Base-by-base conservation (phyloP, 2,797 vertebrate genomes). In the Catamblyrhynchus diadema region DNA sequence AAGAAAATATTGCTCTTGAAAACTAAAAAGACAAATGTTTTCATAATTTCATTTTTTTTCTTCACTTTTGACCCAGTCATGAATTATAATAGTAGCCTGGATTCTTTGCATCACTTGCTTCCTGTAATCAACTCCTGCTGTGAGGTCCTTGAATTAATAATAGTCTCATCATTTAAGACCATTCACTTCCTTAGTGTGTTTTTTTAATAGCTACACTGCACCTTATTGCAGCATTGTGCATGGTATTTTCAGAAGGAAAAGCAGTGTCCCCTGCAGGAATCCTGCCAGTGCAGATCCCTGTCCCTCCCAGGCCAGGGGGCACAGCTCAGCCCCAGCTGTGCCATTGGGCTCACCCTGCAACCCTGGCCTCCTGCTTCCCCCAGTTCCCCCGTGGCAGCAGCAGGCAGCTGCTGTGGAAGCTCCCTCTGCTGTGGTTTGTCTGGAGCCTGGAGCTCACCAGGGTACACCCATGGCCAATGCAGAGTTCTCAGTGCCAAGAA, bases 61-160 rank as follows among this genome's bases (percentile, higher is more conserved):
- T 10, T 27, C 10, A 13, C 83, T 93, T 94, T 87, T 80, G 44
- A 65, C 32, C 10, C 33, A 70, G 32, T 4, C 21, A 28, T 56
- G 25, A 45, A 54, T 73, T 47, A 33, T 47, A 37, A 51, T 20
- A 50, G 69, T 39, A 59, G 57, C 35, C 21, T 61, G 48, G 56
- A 59, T 79, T 87, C n/a, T 77, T 61, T 93, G 22, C 22, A 6
- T 77, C 30, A 35, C 44, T 82, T 27, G 8, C 32, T 85, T 93
- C 71, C 64, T 0, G 0, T 70, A 87, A 91, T 65, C 59, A 72
- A 4, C 62, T 85, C 45, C 71, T 79, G 53, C 21, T 64, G 13
- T n/a, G 39, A 37, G 75, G 51, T 59, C 67, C 35, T 89, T 66
- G 74, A 81, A 73, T 73, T 87, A 91, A 59, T 54, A 83, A 93